Evolutionary conservation across 2,888 invertebrate genomes (phyloP).

Genomic region (Sarcophaga subvicina): DNA sequence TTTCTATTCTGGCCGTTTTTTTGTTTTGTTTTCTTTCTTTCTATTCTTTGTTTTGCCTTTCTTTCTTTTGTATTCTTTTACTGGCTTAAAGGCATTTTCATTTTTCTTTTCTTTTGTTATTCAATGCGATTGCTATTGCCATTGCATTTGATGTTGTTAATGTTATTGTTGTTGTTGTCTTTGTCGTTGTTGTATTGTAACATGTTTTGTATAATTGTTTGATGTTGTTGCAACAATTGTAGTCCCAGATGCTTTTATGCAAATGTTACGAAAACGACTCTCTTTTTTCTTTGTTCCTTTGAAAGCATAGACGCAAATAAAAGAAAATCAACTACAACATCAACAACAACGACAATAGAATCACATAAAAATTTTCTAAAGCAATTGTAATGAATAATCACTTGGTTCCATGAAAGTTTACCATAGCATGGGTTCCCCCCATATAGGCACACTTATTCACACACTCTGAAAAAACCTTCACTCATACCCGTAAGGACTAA

Average conservation of each 20-base stretch:
- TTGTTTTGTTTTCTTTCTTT: neutral
- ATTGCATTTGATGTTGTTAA: conserved; percentile 37
- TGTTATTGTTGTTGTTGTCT: conserved; percentile 69
- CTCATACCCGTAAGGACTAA: neutral
- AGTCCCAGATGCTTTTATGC: conserved; percentile 66
- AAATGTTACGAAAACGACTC: conserved; percentile 54
- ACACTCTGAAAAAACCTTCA: neutral
- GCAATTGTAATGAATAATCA: conserved; percentile 65
- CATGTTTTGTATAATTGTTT: conserved; percentile 69
- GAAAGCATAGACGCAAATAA: neutral
- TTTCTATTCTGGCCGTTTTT: conserved; percentile 53
- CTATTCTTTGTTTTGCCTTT: neutral
- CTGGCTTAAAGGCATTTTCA: conserved; percentile 66
- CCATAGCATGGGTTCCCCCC: conserved; percentile 10
- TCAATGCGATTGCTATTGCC: neutral
- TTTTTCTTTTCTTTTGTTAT: conserved; percentile 45
- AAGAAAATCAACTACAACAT: conserved; percentile 14
- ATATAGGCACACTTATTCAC: conserved; percentile 8
- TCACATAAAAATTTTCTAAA: conserved; percentile 40
- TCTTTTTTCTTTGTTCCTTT: neutral
- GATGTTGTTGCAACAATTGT: conserved; percentile 68
- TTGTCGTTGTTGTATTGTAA: conserved; percentile 62
- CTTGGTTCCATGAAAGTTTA: conserved; percentile 56
- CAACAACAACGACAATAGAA: neutral
- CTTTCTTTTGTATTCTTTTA: neutral